phyloP scores from a whole-genome alignment of 1,140 invertebrate genomes.

The Dendroctonus valens region DNA sequence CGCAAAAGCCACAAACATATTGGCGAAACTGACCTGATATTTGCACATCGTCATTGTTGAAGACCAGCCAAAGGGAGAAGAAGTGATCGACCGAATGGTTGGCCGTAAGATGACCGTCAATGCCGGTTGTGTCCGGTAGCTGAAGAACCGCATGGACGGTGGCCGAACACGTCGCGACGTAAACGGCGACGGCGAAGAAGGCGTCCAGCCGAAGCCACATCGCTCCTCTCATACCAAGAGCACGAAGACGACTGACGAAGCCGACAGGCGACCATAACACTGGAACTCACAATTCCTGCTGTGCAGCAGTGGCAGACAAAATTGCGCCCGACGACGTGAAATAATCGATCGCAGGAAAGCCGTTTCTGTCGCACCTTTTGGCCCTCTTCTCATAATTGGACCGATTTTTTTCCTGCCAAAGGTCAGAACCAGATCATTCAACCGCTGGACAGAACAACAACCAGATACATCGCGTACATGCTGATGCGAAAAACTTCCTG shows the following conservation, averaged over 20 bases:
- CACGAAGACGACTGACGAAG: constrained; percentile 34
- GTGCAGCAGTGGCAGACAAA: constrained; percentile 25
- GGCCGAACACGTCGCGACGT: constrained; percentile 29
- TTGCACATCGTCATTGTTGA: constrained; percentile 55
- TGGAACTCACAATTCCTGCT: constrained; percentile 23
- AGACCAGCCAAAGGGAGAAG: constrained; percentile 57
- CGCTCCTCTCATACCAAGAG: constrained; percentile 25
- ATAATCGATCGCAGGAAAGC: constrained; percentile 37
- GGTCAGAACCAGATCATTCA: too few relatives aligned
- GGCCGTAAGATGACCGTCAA: constrained; percentile 54
- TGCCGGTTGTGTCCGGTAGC: constrained; percentile 55
- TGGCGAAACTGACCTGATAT: constrained; percentile 51
- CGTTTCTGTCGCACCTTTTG: constrained; percentile 15
- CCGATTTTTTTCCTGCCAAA: too few relatives aligned
- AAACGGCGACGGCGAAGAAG: constrained; percentile 27
- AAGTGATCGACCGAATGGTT: constrained; percentile 54
- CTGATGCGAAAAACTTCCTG: too few relatives aligned
- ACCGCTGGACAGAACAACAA: too few relatives aligned
- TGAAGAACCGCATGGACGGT: constrained; percentile 48
- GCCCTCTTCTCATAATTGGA: background rate
- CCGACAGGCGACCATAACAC: constrained; percentile 22
- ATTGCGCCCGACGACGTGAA: constrained; percentile 30
- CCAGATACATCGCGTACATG: too few relatives aligned
- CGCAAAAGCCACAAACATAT: background rate
- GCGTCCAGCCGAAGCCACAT: constrained; percentile 31